Evolutionary conservation across 2,797 vertebrate genomes (phyloP).

Genomic region (Prionace glauca): DNA sequence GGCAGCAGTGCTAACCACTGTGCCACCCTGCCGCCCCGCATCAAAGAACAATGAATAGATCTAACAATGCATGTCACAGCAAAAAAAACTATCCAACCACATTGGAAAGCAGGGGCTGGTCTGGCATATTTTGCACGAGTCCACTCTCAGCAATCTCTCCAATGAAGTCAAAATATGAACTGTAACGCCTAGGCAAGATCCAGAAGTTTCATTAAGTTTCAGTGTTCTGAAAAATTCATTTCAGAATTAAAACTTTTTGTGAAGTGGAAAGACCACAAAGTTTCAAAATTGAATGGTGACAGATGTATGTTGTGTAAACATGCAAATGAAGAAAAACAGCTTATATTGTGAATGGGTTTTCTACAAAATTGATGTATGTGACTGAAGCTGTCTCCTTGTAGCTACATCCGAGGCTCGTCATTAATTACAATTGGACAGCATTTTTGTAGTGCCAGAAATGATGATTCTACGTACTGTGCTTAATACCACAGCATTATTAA

Average conservation of each 20-base stretch:
- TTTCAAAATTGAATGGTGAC: background rate
- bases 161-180: too few relatives aligned
- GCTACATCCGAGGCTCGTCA: background rate
- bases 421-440: background rate
- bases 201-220: too few relatives aligned
- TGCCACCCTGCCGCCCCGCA: too few relatives aligned
- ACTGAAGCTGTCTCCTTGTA: background rate
- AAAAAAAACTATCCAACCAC: background rate
- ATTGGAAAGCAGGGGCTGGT: background rate
- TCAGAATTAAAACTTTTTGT: background rate
- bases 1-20: too few relatives aligned
- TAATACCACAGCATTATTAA: background rate
- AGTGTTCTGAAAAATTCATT: too few relatives aligned
- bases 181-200: background rate
- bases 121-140: background rate
- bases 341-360: background rate
- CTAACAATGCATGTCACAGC: background rate
- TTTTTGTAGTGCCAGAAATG: background rate
- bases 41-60: background rate
- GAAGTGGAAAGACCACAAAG: background rate
- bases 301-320: background rate
- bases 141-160: background rate
- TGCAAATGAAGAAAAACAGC: background rate
- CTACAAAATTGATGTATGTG: background rate
- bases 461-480: background rate